These are phyloP conservation scores for Agonopterix subpropinquella DNA, from an alignment of 2,888 invertebrate genomes.

Conservation along the genomic window DNA sequence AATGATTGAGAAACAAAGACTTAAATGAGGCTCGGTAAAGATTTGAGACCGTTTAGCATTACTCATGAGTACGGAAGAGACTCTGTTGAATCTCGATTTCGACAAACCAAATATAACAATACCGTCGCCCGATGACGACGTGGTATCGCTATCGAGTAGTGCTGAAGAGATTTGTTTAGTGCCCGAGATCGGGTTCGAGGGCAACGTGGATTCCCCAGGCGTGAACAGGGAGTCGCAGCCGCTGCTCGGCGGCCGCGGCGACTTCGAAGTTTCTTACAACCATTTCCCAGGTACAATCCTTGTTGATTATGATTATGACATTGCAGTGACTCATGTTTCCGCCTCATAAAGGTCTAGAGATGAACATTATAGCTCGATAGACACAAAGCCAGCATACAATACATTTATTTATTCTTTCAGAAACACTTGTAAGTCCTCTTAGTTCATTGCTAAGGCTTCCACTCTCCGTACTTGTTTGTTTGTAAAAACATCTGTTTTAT, in stretches of 20 bases:
- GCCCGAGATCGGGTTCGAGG: conserved; percentile 89
- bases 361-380: background rate
- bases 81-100: conserved; percentile 78
- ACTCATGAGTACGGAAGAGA: conserved; percentile 79
- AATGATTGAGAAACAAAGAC: conserved; percentile 73
- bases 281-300: conserved; percentile 85
- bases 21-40: conserved; percentile 72
- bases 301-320: background rate
- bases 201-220: conserved; percentile 89
- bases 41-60: conserved; percentile 52
- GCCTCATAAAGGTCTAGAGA: background rate
- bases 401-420: conserved; percentile 3
- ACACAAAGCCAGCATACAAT: background rate
- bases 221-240: conserved; percentile 95
- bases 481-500: too few relatives aligned
- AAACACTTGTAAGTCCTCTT: conserved; percentile 38
- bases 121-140: conserved; percentile 73
- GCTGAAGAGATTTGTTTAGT: conserved; percentile 84
- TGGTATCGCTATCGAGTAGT: conserved; percentile 76
- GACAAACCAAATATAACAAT: conserved; percentile 67
- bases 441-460: conserved; percentile 3
- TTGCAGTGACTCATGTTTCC: conserved; percentile 5
- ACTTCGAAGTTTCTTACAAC: conserved; percentile 85
- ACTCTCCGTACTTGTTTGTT: background rate
- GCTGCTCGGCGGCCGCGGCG: conserved; percentile 89